Evolutionary conservation across 2,888 invertebrate genomes (phyloP), one percentile per base, ranked within the genome.

Genomic region (Lydus trimaculatus): DNA sequence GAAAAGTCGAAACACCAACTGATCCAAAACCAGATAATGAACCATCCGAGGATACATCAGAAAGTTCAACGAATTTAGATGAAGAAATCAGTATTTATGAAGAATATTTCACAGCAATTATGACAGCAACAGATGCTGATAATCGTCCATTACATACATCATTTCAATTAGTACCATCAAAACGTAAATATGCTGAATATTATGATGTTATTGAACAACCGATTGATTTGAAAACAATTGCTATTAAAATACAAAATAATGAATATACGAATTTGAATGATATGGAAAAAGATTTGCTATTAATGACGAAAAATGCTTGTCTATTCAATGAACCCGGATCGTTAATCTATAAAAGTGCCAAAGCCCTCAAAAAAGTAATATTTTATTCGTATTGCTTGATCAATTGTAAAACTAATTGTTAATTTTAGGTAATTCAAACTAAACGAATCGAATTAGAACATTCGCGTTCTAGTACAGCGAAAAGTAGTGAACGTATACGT

Each of bases 291-390:
- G 99, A 99, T 87, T 85, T 99, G 48, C 84, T 93, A 73, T 87
- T 95, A 64, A 95, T 99, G 94, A 94, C 95, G 61, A 92, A 94
- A 75, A 99, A 99, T 85, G 99, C 99, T 0, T 98, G 97, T 82
- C 88, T 91, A 20, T 99, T 97, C 82, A 99, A 99, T 84, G 98
- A 98, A 81, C 97, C 99, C 0, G 97, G 97, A 2, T 98, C 98
- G 15, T 93, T 94, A 83, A 98, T 99, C 77, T 98, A 97, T 83
- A 97, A 96, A 85, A 97, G 98, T 85, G 97, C 98, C 0, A 96
- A 95, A 81, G 88, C 91, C 28, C 85, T 99, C 65, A 94, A 95
- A 81, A 95, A 94, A 88, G 91, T 94, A 73, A 87, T n/a, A 28
- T 9, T 31, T 8, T 0, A 28, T 61, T 31, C 39, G 20, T 28